Evolutionary conservation across 2,113 vertebrate genomes (phyloP).

Genomic region (Corvus cornix): DNA sequence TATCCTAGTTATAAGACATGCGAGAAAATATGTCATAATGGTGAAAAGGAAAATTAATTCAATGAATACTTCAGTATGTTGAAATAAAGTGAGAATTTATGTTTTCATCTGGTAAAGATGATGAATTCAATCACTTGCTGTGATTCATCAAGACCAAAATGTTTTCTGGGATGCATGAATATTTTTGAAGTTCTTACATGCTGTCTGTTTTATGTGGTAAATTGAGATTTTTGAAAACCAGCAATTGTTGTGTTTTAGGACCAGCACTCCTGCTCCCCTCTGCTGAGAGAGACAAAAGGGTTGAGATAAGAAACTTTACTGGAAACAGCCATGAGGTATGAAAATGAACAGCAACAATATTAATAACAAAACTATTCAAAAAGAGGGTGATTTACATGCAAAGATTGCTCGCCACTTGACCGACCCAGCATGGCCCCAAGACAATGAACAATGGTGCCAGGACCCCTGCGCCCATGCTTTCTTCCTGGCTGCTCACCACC

Average conservation of each 20-base stretch:
- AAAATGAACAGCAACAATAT: not conserved
- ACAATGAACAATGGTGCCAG: no score
- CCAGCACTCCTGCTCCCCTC: rapidly evolving
- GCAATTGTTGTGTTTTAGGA: not conserved
- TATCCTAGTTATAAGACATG: not conserved
- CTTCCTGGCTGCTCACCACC: not conserved
- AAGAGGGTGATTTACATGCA: not conserved
- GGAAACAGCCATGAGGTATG: not conserved
- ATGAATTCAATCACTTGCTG: not conserved
- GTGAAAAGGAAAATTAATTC: not conserved
- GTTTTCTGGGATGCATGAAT: not conserved
- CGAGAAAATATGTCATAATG: not conserved
- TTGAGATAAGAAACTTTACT: not conserved
- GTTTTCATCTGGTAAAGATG: not conserved
- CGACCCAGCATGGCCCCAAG: rapidly evolving
- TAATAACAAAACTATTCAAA: not conserved
- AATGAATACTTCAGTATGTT: not conserved
- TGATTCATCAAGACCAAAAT: not conserved
- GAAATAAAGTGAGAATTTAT: not conserved
- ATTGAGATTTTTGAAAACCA: not conserved
- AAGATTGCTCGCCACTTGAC: not conserved
- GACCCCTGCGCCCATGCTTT: not conserved
- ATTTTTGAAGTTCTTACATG: not conserved
- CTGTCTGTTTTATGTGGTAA: not conserved
- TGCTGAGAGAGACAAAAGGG: not conserved